These are phyloP conservation scores for Zaprionus obscuricornis DNA, from an alignment of 2,888 invertebrate genomes.

Conservation along the genomic window DNA sequence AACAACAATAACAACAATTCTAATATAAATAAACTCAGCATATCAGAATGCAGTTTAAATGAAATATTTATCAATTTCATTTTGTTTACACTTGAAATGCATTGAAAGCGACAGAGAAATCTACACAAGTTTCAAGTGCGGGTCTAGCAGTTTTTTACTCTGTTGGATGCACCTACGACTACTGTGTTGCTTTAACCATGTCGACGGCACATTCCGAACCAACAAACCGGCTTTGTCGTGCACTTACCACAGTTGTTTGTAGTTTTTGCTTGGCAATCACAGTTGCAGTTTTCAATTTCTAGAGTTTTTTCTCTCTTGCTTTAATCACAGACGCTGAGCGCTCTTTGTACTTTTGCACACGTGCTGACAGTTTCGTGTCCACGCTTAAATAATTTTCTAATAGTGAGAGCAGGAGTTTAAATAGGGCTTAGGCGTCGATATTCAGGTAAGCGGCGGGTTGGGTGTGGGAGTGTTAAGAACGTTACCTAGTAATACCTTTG, in stretches of 20 bases:
- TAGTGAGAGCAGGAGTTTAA: constrained; percentile 32
- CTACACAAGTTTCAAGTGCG: constrained; percentile 34
- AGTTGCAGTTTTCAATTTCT: constrained; percentile 25
- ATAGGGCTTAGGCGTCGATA: constrained; percentile 29
- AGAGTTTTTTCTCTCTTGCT: background rate
- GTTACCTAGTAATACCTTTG: constrained; percentile 50
- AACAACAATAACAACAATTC: no score
- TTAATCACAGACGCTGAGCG: constrained; percentile 52
- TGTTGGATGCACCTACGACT: constrained; percentile 5
- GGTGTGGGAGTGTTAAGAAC: background rate
- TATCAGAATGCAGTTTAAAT: no score
- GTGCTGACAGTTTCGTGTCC: constrained; percentile 37
- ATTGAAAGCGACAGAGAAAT: constrained; percentile 38
- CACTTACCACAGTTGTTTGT: constrained; percentile 54
- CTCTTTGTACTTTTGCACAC: constrained; percentile 23
- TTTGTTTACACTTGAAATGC: constrained; percentile 31
- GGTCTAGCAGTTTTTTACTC: constrained; percentile 13
- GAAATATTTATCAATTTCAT: no score
- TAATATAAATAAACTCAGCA: no score
- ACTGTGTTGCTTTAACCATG: no score
- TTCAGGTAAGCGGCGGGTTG: constrained; percentile 5
- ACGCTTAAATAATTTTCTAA: constrained; percentile 12
- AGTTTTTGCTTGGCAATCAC: constrained; percentile 54
- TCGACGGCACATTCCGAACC: constrained; percentile 52
- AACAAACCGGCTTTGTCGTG: constrained; percentile 54